A percentile compares a stretch with the other conserved stretches of the same genome.
Conservation (phyloP, 2,888 invertebrate genomes). For the Hylaea fasciaria region DNA sequence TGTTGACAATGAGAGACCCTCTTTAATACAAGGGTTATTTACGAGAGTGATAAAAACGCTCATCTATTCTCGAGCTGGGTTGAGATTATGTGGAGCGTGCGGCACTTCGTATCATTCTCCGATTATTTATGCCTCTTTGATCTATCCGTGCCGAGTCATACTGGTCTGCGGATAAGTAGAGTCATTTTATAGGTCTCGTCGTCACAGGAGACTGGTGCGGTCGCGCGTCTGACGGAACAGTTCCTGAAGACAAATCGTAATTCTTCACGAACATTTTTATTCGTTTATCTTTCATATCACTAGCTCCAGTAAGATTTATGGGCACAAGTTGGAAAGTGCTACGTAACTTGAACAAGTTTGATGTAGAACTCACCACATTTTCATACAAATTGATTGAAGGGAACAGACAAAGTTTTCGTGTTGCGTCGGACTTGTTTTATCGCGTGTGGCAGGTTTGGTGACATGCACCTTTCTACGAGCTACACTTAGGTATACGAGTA, state of each 20-base stretch:
- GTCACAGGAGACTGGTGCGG: not conserved
- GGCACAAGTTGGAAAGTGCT: slow-evolving; percentile 14
- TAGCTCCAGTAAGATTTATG: slow-evolving; percentile 34
- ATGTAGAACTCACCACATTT: slow-evolving; percentile 34
- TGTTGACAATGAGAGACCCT: slow-evolving; percentile 27
- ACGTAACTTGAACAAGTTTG: slow-evolving; percentile 28
- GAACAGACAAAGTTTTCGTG: slow-evolving; percentile 17
- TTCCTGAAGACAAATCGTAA: slow-evolving; percentile 11
- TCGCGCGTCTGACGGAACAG: not conserved
- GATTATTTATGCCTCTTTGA: slow-evolving; percentile 24
- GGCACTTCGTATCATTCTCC: not conserved
- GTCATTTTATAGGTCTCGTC: not conserved
- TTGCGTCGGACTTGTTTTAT: slow-evolving; percentile 3
- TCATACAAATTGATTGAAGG: slow-evolving; percentile 40
- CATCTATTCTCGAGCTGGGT: slow-evolving; percentile 11
- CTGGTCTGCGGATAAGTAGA: slow-evolving; percentile 4
- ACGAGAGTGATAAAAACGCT: slow-evolving; percentile 21
- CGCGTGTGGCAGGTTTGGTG: slow-evolving; percentile 11
- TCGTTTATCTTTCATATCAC: slow-evolving; percentile 25
- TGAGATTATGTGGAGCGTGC: slow-evolving; percentile 6
- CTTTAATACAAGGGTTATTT: slow-evolving; percentile 27
- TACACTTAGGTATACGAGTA: not conserved
- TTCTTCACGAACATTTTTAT: slow-evolving; percentile 18
- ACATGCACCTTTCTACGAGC: not conserved
- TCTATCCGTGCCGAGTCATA: slow-evolving; percentile 9